Conservation (phyloP, 2,888 invertebrate species). For the Carterocephalus palaemon region DNA sequence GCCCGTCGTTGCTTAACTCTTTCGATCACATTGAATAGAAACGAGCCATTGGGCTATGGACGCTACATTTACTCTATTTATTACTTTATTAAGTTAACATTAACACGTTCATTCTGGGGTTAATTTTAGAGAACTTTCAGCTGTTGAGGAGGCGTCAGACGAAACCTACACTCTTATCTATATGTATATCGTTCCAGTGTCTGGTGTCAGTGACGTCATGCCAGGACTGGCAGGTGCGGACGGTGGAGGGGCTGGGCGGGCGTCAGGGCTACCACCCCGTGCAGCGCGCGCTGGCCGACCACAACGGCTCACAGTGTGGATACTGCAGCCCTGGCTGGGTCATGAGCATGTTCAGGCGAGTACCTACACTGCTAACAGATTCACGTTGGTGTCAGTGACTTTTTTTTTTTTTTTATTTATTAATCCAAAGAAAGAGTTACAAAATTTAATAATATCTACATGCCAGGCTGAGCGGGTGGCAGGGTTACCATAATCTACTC, state of each 20-base stretch:
- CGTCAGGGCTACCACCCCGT: conserved; percentile 81
- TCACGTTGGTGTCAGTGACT: background rate
- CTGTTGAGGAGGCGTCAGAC: too few species aligned
- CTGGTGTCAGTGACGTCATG: conserved; percentile 66
- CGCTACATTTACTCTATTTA: background rate
- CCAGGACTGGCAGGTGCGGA: conserved; percentile 80
- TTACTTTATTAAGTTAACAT: conserved; percentile 19
- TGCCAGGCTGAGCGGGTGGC: background rate
- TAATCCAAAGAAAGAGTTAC: too few species aligned
- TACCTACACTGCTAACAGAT: background rate
- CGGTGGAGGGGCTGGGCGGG: conserved; percentile 83
- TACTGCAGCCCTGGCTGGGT: conserved; percentile 88
- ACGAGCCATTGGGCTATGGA: too few species aligned
- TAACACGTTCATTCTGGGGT: too few species aligned
- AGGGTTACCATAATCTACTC: too few species aligned
- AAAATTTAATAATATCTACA: background rate
- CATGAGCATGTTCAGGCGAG: conserved; percentile 83
- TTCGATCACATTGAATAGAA: too few species aligned
- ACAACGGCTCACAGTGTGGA: conserved; percentile 85
- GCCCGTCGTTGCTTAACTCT: too few species aligned
- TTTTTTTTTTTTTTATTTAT: too few species aligned
- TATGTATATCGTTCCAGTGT: too few species aligned
- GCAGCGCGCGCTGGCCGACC: conserved; percentile 79
- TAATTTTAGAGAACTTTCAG: too few species aligned
- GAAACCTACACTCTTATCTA: too few species aligned